phyloP scores from a whole-genome alignment of 2,888 invertebrate genomes.

The Eupithecia inturbata region DNA sequence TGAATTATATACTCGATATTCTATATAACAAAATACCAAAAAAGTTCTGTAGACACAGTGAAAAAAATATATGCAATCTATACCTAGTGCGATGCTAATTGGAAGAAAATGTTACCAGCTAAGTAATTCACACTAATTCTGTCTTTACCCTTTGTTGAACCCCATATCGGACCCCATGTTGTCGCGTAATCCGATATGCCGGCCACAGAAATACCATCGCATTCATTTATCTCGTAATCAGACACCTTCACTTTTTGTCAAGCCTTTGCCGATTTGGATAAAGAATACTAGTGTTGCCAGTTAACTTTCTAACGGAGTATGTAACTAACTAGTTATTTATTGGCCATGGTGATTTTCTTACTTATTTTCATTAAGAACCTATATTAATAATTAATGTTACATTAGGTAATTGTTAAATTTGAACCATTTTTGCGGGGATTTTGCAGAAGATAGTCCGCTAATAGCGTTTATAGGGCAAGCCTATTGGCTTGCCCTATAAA shows the following conservation, averaged over 20 bases:
- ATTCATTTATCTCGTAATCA: conserved; percentile 54
- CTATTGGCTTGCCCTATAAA: too few relatives aligned
- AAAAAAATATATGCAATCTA: too few relatives aligned
- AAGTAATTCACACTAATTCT: conserved; percentile 9
- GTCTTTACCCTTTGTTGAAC: background rate
- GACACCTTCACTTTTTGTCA: conserved; percentile 48
- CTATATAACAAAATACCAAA: too few relatives aligned
- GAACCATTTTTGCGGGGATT: background rate
- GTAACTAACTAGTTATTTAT: background rate
- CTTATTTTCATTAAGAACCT: background rate
- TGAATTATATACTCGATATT: too few relatives aligned
- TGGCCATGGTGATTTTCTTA: background rate
- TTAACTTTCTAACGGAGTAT: background rate
- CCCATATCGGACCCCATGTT: conserved; percentile 27
- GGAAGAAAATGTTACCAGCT: background rate
- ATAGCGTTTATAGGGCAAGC: background rate
- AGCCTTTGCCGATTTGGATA: conserved; percentile 43
- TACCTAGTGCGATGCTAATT: too few relatives aligned
- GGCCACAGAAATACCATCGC: conserved; percentile 44
- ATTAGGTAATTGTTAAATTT: background rate
- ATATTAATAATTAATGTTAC: background rate
- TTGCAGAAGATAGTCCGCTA: background rate
- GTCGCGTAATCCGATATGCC: conserved; percentile 35
- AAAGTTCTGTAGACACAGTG: too few relatives aligned
- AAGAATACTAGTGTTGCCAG: conserved; percentile 18